These are phyloP conservation scores for Poecilia latipinna DNA, from an alignment of 2,113 vertebrate species.

Conservation along the genomic window DNA sequence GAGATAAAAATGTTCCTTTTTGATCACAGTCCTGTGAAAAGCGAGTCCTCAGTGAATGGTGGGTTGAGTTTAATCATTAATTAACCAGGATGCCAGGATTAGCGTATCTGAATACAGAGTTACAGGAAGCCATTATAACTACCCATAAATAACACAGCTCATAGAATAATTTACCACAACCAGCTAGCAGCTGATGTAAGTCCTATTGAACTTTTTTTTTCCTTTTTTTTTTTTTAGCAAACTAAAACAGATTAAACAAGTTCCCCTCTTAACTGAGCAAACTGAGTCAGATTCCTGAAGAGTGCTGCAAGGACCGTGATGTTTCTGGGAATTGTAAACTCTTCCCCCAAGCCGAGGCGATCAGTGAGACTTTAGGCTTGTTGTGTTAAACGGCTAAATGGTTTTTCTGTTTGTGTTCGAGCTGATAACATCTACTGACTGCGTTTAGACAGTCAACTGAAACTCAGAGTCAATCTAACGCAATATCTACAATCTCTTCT, in stretches of 20 bases:
- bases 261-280: not conserved
- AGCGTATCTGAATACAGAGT: slow-evolving; percentile 13
- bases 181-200: not conserved
- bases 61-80: slow-evolving; percentile 36
- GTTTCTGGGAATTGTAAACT: not conserved
- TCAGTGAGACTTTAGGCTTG: slow-evolving; percentile 27
- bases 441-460: slow-evolving; percentile 56
- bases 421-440: slow-evolving; percentile 67
- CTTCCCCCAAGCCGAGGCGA: not conserved
- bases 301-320: not conserved
- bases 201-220: not conserved
- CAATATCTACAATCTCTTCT: not conserved
- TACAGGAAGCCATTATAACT: slow-evolving; percentile 9
- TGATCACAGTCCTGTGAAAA: slow-evolving; percentile 13
- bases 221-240: not conserved
- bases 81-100: slow-evolving; percentile 3
- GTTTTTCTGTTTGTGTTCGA: slow-evolving; percentile 60
- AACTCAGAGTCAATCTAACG: slow-evolving; percentile 47
- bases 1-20: slow-evolving; percentile 9
- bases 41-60: not conserved
- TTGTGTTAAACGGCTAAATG: slow-evolving; percentile 53
- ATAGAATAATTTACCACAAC: not conserved
- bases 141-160: not conserved
- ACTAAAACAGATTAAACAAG: not conserved
- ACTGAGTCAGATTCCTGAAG: not conserved